Base-by-base conservation (phyloP, 2,888 invertebrate genomes). In the Linnaemya tessellans region DNA sequence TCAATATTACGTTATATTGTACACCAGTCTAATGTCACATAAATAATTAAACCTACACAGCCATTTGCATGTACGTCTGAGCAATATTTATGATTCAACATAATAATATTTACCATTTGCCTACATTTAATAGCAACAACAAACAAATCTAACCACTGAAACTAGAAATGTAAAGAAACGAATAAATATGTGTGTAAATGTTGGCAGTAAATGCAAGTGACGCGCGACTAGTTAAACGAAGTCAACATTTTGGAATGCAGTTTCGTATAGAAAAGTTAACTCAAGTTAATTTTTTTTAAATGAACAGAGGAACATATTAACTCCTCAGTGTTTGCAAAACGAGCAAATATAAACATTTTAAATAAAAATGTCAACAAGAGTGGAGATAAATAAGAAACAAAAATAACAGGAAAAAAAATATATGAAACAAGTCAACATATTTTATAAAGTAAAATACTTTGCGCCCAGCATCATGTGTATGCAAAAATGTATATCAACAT, bases 191-290 rank as follows among this genome's bases (percentile, higher is more conserved):
- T n/a, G n/a, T n/a, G 15, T 46, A 46, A 60, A 64, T 62, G 20
- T 67, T 20, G 60, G 51, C 68, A 18, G n/a, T 22, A 70, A 70
- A 35, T 75, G 35, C 20, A 51, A 49, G 43, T 49, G 11, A 43
- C 67, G 30, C 58, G 62, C 51, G 62, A 46, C 43, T 30, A 75
- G 13, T 60, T 18, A 67, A 67, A 62, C 51, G 18, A 54, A 81
- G 64, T 79, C 71, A 85, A 51, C 58, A 43, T 78, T 64, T 58
- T 74, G 85, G 87, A 87, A 88, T 88, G 87, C 43, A 77, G 87
- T 84, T 87, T 83, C 70, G 64, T 79, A 70, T 81, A 58, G 35
- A 54, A 41, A 43, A 64, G 20, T 20, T 46, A 43, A 58, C 10
- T 13, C 18, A 43, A 67, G 8, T 20, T 13, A 62, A 77, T 22